Percentiles rank a stretch among this genome's conserved stretches.
These are phyloP conservation scores for Aurelia sp. DNA, from an alignment of 30 jellyfish, hydroid and myxozoan genomes.

Conservation along the genomic window DNA sequence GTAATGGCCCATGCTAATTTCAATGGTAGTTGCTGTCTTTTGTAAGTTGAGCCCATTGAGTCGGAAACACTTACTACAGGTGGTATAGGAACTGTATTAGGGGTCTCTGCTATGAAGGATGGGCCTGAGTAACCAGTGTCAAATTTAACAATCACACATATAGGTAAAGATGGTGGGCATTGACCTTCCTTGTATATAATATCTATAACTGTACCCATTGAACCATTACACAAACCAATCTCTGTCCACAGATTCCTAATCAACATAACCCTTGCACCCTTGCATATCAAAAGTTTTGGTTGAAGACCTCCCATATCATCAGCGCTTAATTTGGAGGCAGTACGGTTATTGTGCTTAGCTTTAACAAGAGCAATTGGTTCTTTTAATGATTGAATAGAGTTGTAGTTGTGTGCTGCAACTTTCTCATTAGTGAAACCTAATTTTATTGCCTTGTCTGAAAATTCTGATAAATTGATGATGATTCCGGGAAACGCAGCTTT, in stretches of 20 bases:
- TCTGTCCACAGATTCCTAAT: conserved; percentile 69
- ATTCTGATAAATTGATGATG: too few relatives aligned
- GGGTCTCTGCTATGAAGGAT: not conserved
- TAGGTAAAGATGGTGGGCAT: conserved; percentile 39
- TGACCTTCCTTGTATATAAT: conserved; percentile 13
- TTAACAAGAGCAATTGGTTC: conserved; percentile 50
- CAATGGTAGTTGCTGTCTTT: too few relatives aligned
- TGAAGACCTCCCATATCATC: conserved; percentile 72
- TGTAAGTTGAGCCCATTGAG: not conserved
- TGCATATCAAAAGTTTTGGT: conserved; percentile 17
- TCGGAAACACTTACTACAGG: not conserved
- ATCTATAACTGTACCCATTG: conserved; percentile 46
- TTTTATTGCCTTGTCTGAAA: too few relatives aligned
- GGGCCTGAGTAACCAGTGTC: conserved; percentile 20
- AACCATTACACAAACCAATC: conserved; percentile 70
- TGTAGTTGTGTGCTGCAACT: conserved; percentile 40
- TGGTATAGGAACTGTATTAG: not conserved
- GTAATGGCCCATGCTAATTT: too few relatives aligned
- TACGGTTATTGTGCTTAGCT: conserved; percentile 33
- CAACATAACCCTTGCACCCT: conserved; percentile 64
- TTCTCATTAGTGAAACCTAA: not conserved
- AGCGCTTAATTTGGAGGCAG: conserved; percentile 32
- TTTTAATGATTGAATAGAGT: not conserved
- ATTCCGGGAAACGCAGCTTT: too few relatives aligned
- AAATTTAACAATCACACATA: conserved; percentile 46